Evolutionary conservation across 2,888 invertebrate genomes (phyloP), one percentile per base, ranked within the genome.

Genomic region (Drosophila cognata): DNA sequence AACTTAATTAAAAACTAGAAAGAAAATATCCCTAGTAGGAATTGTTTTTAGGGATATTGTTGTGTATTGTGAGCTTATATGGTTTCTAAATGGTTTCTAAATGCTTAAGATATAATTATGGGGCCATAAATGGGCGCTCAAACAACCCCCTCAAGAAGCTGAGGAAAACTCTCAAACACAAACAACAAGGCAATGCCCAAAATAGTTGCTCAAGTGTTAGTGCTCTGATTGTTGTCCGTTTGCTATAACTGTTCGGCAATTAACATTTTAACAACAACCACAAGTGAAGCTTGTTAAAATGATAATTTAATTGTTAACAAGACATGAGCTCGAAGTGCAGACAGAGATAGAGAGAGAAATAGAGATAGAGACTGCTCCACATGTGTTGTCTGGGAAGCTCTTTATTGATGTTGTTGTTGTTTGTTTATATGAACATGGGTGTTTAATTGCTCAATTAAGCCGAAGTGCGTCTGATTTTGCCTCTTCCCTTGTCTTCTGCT

Each of bases 221-320:
- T 87, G 89, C 82, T 84, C 88, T 85, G 87, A 89, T 82, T 81
- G 75, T 57, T 65, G 63, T 68, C 88, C 81, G 86, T 90, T 91
- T 88, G 80, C 87, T 90, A 91, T 90, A 91, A 91, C 91, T 91
- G 90, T 91, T 86, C 82, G 84, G 81, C 88, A 91, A 89, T 91
- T 91, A 91, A 91, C 91, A 91, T 91, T 89, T 79, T 68, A 79
- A 77, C 78, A 43, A 77, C 73, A 78, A 79, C 77, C 75, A 74
- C 76, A 77, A 90, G 87, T 90, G 82, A 78, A 75, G 91, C 90
- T 89, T 87, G 90, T 89, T 90, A 89, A 91, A 89, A 92, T 90
- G 91, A 91, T 91, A 92, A 91, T 92, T 92, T 91, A 91, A 92
- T 91, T 91, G 91, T 88, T 82, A 85, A 79, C 81, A 81, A 84